phyloP scores from a whole-genome alignment of 2,888 invertebrate species.

The Podabrus alpinus region DNA sequence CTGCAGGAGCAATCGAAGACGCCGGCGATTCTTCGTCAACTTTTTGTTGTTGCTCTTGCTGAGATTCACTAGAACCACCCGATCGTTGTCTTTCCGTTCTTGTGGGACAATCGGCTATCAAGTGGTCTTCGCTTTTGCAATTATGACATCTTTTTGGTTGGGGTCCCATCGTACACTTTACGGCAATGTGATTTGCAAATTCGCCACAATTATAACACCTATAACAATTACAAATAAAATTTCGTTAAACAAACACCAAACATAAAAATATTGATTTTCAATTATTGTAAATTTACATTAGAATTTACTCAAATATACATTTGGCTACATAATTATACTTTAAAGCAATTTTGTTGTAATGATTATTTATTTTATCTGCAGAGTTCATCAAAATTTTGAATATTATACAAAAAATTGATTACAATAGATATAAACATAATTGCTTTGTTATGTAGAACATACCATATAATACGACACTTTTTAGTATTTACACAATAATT shows the following conservation, averaged over 20 bases:
- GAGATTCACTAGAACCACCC: constrained; percentile 29
- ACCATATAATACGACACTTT: neutral
- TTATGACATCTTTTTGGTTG: constrained; percentile 90
- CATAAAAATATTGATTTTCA: neutral
- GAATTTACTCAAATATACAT: neutral
- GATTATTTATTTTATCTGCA: neutral
- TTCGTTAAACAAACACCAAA: neutral
- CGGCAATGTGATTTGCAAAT: constrained; percentile 90
- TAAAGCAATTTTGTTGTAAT: neutral
- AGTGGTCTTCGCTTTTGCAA: constrained; percentile 86
- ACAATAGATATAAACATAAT: neutral
- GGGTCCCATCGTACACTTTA: constrained; percentile 85
- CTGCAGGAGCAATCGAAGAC: constrained; percentile 34
- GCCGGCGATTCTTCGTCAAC: constrained; percentile 21
- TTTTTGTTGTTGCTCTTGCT: constrained; percentile 38
- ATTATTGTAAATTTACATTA: neutral
- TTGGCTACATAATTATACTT: neutral
- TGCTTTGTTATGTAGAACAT: neutral
- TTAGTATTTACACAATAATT: neutral
- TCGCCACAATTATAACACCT: constrained; percentile 94
- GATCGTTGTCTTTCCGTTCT: constrained; percentile 49
- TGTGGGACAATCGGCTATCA: constrained; percentile 86
- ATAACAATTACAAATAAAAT: constrained; percentile 10
- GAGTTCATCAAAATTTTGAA: neutral
- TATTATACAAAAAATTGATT: neutral